Evolutionary conservation across 1,140 invertebrate genomes (phyloP).

Genomic region (Camponotus pennsylvanicus): DNA sequence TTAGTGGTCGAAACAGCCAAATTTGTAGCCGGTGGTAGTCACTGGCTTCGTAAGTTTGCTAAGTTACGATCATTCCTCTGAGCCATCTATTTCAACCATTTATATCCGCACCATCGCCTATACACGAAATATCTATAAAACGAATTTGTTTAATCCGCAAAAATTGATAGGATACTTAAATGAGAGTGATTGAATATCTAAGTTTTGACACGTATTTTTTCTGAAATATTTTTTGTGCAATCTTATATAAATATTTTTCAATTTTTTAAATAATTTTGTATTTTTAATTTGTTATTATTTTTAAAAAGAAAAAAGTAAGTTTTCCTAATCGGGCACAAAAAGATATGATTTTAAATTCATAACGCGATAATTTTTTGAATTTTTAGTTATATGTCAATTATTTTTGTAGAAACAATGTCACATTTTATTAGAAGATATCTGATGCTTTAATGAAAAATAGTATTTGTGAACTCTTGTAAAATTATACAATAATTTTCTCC

Average conservation of each 20-base stretch:
- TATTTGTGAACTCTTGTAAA: neutral
- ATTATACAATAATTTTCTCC: neutral
- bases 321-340: neutral
- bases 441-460: neutral
- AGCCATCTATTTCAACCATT: neutral
- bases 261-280: neutral
- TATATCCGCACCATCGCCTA: neutral
- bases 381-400: neutral
- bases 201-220: neutral
- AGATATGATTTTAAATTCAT: neutral
- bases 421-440: neutral
- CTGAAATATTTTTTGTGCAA: neutral
- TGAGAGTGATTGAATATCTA: neutral
- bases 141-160: neutral
- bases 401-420: neutral
- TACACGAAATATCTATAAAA: neutral
- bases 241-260: neutral
- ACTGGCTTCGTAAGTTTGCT: neutral
- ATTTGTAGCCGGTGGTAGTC: constrained; percentile 12
- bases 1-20: constrained; percentile 61
- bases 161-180: neutral
- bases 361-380: neutral
- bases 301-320: neutral
- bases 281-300: neutral
- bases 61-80: constrained; percentile 31